phyloP scores from a whole-genome alignment of 2,113 vertebrate species.

The Corythornis cristatus region DNA sequence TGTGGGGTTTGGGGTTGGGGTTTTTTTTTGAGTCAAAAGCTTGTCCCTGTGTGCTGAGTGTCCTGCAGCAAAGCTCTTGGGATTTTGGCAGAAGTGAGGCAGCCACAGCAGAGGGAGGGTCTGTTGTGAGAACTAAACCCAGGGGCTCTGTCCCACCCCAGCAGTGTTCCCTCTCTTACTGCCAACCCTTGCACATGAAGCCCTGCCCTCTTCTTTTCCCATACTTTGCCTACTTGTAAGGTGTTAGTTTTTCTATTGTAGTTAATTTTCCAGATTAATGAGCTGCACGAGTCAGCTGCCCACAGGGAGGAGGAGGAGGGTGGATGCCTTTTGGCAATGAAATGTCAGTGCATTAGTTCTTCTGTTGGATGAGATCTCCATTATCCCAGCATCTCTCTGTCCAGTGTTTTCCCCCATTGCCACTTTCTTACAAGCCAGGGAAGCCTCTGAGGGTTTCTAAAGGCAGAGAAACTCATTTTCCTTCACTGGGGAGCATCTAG shows the following conservation, averaged over 20 bases:
- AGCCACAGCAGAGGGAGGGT: neutral
- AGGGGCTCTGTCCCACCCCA: no score
- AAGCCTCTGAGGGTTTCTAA: neutral
- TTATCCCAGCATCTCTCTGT: neutral
- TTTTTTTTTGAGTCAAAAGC: neutral
- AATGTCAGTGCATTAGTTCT: neutral
- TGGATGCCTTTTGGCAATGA: neutral
- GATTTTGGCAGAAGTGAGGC: neutral
- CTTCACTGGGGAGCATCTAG: neutral
- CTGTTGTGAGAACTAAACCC: neutral
- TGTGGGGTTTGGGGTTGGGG: rapidly evolving
- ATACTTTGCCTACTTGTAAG: neutral
- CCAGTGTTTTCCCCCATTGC: neutral
- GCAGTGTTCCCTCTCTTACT: neutral
- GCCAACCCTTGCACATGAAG: neutral
- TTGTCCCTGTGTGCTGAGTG: neutral
- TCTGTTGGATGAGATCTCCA: neutral
- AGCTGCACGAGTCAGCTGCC: neutral
- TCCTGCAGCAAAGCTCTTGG: neutral
- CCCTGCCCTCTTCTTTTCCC: neutral
- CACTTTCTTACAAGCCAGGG: neutral
- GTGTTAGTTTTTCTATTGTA: neutral
- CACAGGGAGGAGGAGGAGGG: neutral
- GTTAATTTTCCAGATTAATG: neutral
- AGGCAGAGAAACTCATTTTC: neutral